Evolutionary conservation across 1,140 invertebrate species (phyloP), one percentile per base, ranked within the genome.

Genomic region (Trichonephila clavata): DNA sequence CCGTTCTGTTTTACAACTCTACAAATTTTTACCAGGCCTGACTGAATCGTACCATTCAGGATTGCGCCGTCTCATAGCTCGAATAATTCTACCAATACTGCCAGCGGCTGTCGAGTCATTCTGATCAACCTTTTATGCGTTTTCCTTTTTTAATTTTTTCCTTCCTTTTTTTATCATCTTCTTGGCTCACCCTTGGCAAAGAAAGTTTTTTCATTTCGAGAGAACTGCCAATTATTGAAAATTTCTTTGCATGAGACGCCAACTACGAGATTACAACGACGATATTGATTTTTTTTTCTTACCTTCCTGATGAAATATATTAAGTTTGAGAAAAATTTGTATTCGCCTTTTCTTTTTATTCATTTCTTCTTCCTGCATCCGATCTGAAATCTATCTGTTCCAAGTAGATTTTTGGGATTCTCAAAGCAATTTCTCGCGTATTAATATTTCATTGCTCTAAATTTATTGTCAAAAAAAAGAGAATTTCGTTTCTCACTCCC

Each of bases 201-300:
- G 50, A 59, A 60, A 84, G 83, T 84, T 87, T 87, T 87, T 87
- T 87, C 86, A 87, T 87, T 87, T 87, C 59, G 86, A 39, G 86
- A 20, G 50, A 63, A 61, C 86, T 87, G 86, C 60, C 60, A 61
- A 87, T 87, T 87, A 87, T 87, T 87, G 86, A 87, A 87, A 87
- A 87, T 87, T 87, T 39, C 86, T 39, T 32, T 59, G 81, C 81
- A 83, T 83, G 81, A 83, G 81, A 83, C 50, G 86, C 86, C 86
- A 39, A 63, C 86, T 87, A 18, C 24, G 61, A 63, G 50, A 87
- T 87, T 87, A 87, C 86, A 39, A 87, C 59, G 59, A 63, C 60
- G 86, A 39, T 87, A 63, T 87, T 87, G 86, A 87, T 87, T 87
- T 63, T 60, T n/a, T 59, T 63, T 43, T 59, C 57, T n/a, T 27